These are phyloP conservation scores for Teinopalpus imperialis DNA, from an alignment of 2,888 invertebrate species.

Conservation along the genomic window DNA sequence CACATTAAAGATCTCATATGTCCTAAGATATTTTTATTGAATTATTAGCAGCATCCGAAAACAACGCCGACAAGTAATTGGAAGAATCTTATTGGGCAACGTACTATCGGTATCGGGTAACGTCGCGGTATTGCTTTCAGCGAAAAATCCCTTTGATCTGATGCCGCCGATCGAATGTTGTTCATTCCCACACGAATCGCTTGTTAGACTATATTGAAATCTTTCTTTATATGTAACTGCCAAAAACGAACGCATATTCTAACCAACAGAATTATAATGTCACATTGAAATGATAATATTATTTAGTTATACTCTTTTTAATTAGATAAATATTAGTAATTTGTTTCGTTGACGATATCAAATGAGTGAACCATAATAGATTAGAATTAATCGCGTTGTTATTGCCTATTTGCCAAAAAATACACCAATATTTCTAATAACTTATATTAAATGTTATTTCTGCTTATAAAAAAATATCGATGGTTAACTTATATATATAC, in stretches of 20 bases:
- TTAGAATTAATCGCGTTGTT: too few species aligned
- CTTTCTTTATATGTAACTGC: slow-evolving; percentile 43
- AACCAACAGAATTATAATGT: slow-evolving; percentile 33
- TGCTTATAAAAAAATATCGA: too few species aligned
- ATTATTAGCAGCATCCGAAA: slow-evolving; percentile 33
- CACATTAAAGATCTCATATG: too few species aligned
- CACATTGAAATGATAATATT: slow-evolving; percentile 22
- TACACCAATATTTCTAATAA: too few species aligned
- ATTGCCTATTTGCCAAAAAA: too few species aligned
- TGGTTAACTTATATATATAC: too few species aligned
- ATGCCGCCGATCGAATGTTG: slow-evolving; percentile 67
- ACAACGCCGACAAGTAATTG: slow-evolving; percentile 40
- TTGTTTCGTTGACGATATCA: too few species aligned
- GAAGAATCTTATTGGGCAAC: slow-evolving; percentile 46
- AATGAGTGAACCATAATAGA: too few species aligned
- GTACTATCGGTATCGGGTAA: slow-evolving; percentile 56
- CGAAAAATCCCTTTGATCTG: slow-evolving; percentile 67
- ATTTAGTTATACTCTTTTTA: slow-evolving; percentile 10
- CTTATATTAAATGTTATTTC: too few species aligned
- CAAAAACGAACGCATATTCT: slow-evolving; percentile 57
- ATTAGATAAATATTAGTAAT: neutral
- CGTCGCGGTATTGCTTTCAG: slow-evolving; percentile 57
- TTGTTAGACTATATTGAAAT: slow-evolving; percentile 40
- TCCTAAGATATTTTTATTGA: neutral
- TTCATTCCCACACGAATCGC: slow-evolving; percentile 72